Evolutionary conservation across 2,113 vertebrate genomes (phyloP), one percentile per base, ranked within the genome.

Genomic region (Pantherophis guttatus): DNA sequence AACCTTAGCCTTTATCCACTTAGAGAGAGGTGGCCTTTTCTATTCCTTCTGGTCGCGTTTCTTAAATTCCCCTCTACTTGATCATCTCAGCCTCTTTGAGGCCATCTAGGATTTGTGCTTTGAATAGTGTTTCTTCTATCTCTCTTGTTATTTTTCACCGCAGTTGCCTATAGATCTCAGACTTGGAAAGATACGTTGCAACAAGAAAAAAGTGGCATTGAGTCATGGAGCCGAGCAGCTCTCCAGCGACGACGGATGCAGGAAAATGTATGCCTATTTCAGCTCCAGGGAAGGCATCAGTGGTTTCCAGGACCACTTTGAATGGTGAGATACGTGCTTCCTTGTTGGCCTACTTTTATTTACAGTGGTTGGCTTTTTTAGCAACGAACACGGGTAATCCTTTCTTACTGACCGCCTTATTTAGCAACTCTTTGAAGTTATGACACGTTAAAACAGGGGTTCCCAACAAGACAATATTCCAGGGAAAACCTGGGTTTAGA

Each of bases 231-330:
- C 95, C 0, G 97, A 98, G 21, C 94, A 26, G 0, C 17, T 98
- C 55, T 96, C 98, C 0, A 96, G 95, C 2, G 87, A 48, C 0
- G 96, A 97, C 0, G 98, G 97, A 7, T 97, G 96, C n/a, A 95
- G 98, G 86, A 95, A 95, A 52, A 91, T 98, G 90, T 99, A 99
- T 62, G 89, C 97, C 75, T 98, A 98, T 95, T 95, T 99, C 91
- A 99, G 97, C 95, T 96, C 97, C 0, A 94, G 97, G 57, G 95
- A 98, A 90, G 98, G 98, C 33, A 95, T 99, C 54, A 97, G 97
- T 23, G 98, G 99, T 88, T 99, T 99, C 93, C 98, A 98, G 97
- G 99, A 99, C 94, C 97, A 99, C 96, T 99, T 98, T 97, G 97
- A 98, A 94, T 99, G 99, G 99, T 99, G 96, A 97, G 97, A 94